A percentile compares a stretch with the other conserved stretches of the same genome.
These are phyloP conservation scores for Chamaea fasciata DNA, from an alignment of 2,113 vertebrate species.

Conservation along the genomic window DNA sequence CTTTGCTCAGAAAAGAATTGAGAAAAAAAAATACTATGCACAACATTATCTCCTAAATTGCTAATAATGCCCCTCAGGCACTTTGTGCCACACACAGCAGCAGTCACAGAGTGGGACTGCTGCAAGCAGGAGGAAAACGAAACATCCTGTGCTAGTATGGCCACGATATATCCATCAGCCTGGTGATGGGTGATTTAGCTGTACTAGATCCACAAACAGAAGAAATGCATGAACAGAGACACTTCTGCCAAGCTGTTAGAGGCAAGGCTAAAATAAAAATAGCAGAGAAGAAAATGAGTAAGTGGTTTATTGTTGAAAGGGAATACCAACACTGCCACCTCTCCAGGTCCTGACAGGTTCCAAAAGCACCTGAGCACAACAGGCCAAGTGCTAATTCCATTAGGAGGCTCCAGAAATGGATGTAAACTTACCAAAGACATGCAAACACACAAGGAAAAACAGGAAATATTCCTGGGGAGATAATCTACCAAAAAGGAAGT, in stretches of 20 bases:
- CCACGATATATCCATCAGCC: neutral
- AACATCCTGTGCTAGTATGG: neutral
- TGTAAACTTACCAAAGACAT: neutral
- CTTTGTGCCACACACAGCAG: neutral
- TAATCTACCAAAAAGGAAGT: neutral
- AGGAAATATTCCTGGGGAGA: neutral
- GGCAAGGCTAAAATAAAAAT: neutral
- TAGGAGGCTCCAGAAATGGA: neutral
- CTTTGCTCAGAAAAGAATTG: neutral
- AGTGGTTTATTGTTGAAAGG: neutral
- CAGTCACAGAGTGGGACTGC: neutral
- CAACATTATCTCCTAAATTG: neutral
- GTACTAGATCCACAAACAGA: neutral
- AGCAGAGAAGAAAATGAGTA: neutral
- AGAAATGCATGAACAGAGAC: neutral
- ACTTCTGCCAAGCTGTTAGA: neutral
- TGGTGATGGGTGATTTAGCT: neutral
- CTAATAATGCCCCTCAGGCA: neutral
- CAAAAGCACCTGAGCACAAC: neutral
- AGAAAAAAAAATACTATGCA: fast-evolving
- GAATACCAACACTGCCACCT: neutral
- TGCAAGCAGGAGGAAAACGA: neutral
- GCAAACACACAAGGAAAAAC: neutral
- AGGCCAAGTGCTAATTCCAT: fast-evolving
- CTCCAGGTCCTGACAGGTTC: neutral